Conservation (phyloP, 1,140 invertebrate species). For the Pogonomyrmex californicus region DNA sequence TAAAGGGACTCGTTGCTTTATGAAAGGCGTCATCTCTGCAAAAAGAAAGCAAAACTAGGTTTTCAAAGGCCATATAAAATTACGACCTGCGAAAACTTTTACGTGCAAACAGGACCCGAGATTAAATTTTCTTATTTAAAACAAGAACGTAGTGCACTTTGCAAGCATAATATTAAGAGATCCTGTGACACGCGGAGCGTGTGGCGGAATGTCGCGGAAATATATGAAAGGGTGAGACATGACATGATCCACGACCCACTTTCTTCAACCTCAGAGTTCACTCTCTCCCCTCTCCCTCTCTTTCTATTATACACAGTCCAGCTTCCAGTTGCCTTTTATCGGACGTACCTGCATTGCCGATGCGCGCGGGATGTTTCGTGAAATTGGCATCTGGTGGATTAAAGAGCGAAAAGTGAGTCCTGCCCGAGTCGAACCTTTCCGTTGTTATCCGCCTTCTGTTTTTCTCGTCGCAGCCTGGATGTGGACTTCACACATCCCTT, state of each 20-base stretch:
- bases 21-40: conserved; percentile 10
- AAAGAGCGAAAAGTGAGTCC: conserved; percentile 47
- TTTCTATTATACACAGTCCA: background rate
- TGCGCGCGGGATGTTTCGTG: background rate
- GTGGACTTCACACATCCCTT: background rate
- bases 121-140: conserved; percentile 45
- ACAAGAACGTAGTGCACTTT: conserved; percentile 17
- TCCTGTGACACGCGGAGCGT: background rate
- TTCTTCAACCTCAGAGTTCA: conserved; percentile 1
- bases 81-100: conserved; percentile 39
- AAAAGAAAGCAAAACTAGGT: background rate
- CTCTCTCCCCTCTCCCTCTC: too few species aligned
- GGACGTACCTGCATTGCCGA: background rate
- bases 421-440: background rate
- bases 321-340: conserved; percentile 19
- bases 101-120: background rate
- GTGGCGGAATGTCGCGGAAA: conserved; percentile 7
- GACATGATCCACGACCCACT: conserved; percentile 35
- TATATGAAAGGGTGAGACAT: background rate
- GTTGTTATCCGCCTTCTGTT: conserved; percentile 5
- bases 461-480: background rate
- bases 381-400: conserved; percentile 52
- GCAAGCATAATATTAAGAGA: background rate
- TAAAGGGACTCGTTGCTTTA: conserved; percentile 22
- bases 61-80: conserved; percentile 29